These are phyloP conservation scores for Virgularia gustaviana DNA, from an alignment of 92 coral and sea anemone species.

Conservation along the genomic window DNA sequence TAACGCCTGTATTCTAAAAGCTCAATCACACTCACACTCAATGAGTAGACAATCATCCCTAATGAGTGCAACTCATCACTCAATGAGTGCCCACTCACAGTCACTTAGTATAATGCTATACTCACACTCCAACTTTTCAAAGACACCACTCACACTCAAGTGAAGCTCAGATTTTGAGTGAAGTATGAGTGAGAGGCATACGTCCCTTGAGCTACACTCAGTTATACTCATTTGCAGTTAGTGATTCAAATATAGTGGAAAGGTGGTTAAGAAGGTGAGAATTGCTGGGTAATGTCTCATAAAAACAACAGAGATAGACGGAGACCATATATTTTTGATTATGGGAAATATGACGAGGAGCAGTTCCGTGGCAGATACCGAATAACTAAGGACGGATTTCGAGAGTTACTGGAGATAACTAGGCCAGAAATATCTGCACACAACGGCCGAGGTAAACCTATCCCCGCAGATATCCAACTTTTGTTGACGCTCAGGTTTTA, in stretches of 20 bases:
- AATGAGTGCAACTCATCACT: constrained; percentile 25
- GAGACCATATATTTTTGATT: constrained; percentile 15
- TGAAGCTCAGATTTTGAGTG: constrained; percentile 31
- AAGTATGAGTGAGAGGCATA: too few species aligned
- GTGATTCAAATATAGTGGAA: background rate
- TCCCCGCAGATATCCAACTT: constrained; percentile 28
- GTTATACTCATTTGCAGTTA: too few species aligned
- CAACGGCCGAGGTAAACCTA: constrained; percentile 26
- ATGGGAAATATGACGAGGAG: constrained; percentile 12
- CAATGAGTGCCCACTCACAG: constrained; percentile 21
- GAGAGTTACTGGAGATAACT: constrained; percentile 15
- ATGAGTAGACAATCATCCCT: constrained; percentile 17
- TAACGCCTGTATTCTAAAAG: constrained; percentile 22
- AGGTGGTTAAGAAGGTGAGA: background rate
- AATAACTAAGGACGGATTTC: constrained; percentile 5
- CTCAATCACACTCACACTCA: too few species aligned
- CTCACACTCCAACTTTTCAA: constrained; percentile 27
- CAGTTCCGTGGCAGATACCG: constrained; percentile 9
- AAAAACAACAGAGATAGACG: constrained; percentile 2
- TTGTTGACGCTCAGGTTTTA: too few species aligned
- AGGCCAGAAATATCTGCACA: constrained; percentile 27
- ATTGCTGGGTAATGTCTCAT: too few species aligned
- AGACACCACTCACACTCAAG: constrained; percentile 29
- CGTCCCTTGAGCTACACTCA: too few species aligned
- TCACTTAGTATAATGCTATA: constrained; percentile 9